Evolutionary conservation across 2,113 vertebrate genomes (phyloP), one percentile per base, ranked within the genome.

Genomic region (Hyla sarda): DNA sequence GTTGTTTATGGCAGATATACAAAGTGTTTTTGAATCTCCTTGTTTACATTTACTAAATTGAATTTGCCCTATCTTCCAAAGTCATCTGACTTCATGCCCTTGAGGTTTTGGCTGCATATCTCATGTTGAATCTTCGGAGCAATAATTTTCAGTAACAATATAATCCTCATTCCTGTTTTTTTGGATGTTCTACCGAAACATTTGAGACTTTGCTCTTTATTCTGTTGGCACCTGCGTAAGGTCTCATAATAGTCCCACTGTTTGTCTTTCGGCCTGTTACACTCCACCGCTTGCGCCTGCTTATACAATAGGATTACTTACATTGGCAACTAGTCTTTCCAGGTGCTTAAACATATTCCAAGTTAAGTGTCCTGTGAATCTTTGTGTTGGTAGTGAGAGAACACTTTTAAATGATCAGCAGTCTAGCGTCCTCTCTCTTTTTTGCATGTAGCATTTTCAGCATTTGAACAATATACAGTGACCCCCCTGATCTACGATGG

Each of bases 181-280:
- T 62, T 62, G 77, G 54, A 80, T 17, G 77, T 25, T 41, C 34
- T 62, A n/a, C 34, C 54, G 60, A 80, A 62, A 80, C 21, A 62
- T 56, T 62, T 54, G 5, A 32, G 54, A 54, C 77, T 80, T 62
- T 80, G 77, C 54, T 80, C 50, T 80, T 60, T 80, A 80, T 62
- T 80, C 77, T 62, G 30, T 80, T 80, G 77, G 77, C 77, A 79
- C 52, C 23, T 41, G 19, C 21, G 3, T 58, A n/a, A 80, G 77
- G 77, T 80, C 77, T 80, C 54, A 41, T 62, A 80, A 80, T 80
- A 80, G 77, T 41, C 56, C 54, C 56, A 62, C 54, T 80, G 77
- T 60, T 80, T 80, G 54, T 37, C 54, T 80, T 80, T 80, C 34
- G 60, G 34, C 32, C 54, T 80, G 77, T 80, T 80, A 80, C 54